Evolutionary conservation across 2,113 vertebrate species (phyloP), one percentile per base, ranked within the genome.

Genomic region (Pterophyllum scalare): DNA sequence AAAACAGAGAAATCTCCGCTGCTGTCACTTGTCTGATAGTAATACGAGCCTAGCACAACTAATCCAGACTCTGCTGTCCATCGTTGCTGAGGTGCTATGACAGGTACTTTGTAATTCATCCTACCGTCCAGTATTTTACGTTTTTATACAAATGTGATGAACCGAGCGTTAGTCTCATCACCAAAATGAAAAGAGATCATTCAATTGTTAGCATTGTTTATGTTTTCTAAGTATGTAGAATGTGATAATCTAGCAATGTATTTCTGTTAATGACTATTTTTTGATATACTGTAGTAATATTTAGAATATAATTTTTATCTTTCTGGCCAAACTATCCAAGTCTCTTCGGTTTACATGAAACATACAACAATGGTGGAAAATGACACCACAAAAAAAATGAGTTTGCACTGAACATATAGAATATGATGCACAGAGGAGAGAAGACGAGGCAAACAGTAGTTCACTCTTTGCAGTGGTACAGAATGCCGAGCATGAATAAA

Each of bases 11-110:
- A 56, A 76, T 60, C 58, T 75, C n/a, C 11, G 56, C 75, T 59
- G 38, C 56, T 58, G 28, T 74, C 24, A 10, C 57, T 46, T 1
- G 59, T 38, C 59, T 79, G n/a, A 59, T 20, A 74, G 46, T 57
- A 82, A 57, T 20, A 54, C 72, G 76, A 83, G 74, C 74, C 79
- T 38, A 83, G 86, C 83, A 91, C 88, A 91, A 76, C 61, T 31
- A 20, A 31, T 77, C 35, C n/a, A 22, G 84, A 46, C 56, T 82
- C 56, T 88, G 84, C 75, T 80, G 82, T 90, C 89, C 82, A 64
- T 22, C 38, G 75, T 59, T 74, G 82, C 83, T 90, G 93, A 92
- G 95, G 95, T 96, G 94, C 95, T 96, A 94, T 62, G 17, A 19
- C 70, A 24, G 80, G 83, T 91, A 84, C 81, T 91, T 82, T 89